Base-by-base conservation (phyloP, 1,140 invertebrate species). In the Bombus confusus region DNA sequence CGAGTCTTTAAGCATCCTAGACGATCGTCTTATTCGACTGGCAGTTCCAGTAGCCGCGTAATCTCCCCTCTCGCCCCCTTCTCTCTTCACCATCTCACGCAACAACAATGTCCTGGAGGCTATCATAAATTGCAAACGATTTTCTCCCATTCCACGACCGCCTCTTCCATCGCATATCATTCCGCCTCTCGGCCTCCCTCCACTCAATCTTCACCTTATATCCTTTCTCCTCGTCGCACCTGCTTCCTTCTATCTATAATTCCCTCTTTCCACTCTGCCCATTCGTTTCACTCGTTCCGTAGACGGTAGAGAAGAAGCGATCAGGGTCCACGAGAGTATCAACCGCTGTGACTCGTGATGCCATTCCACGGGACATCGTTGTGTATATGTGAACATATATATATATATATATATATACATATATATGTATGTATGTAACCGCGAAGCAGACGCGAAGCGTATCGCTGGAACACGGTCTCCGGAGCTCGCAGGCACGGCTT, bases 31-130 rank as follows among this genome's bases (percentile, higher is more conserved):
- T 25, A 68, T 25, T 62, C 43, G 34, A 4, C 28, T 68, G 84
- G 57, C 81, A 80, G 62, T 81, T 84, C 85, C 88, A 89, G 88
- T 90, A 90, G 88, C 85, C 28, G n/a, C 75, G 66, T 80, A 85
- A 78, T 57, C 31, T n/a, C 41, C n/a, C 34, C n/a, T 73, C n/a
- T 64, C 10, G n/a, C 2, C 13, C 28, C 22, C 34, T 41, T 68
- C 25, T n/a, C 62, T 82, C 75, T 37, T n/a, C 66, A 31, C 31
- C 18, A 34, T 62, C n/a, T 9, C 66, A 39, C 52, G 83, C 76
- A 31, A 28, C 64, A 72, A 69, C 68, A 72, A 72, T 79, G 83
- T 84, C 83, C 66, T 69, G 39, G n/a, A 71, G 76, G 76, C 52
- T 84, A 79, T 84, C 83, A 79, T 84, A 84, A 84, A 84, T 79